Evolutionary conservation across 2,888 invertebrate genomes (phyloP), one percentile per base, ranked within the genome.

Genomic region (Stenodema calcarata): DNA sequence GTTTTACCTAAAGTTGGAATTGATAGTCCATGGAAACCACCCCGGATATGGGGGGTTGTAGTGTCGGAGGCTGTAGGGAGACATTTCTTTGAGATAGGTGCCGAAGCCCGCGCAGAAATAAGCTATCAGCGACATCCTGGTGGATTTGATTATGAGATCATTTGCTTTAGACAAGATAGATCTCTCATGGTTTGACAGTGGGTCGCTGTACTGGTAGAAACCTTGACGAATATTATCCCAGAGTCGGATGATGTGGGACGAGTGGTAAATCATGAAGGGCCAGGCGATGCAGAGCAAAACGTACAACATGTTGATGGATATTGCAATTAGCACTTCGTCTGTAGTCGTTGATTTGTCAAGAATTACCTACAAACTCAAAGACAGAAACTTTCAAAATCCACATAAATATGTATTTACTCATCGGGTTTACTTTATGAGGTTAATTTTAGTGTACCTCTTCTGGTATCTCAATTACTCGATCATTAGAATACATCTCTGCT

Each of bases 1-100:
- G 7, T 70, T 14, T 9, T 30, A 80, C 80, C 80, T 30, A 12
- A 80, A 80, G 23, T 50, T 47, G 0, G 80, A 54, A 27, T 84
- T 47, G 27, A 75, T 44, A 11, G 27, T 73, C 84, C 84, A 84
- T n/a, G 84, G 84, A 47, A 84, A 70, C 41, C 73, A 84, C 16
- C 84, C 84, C 11, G 84, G 84, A 28, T 73, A 84, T 14, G 84
- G 84, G 12, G 84, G 73, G 16, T 73, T 23, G 50, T 70, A 47
- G 14, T 30, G 70, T 14, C 84, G 44, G 14, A 84, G 42, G 44
- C 84, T 73, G 12, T 84, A 18, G 0, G 75, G 73, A 1, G 84
- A 42, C 84, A 84, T 30, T 30, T 84, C 84, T 28, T 84, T 84
- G 42, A 27, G 41, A 44, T 42, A 84, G 16, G 84, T 84, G 7